Conservation (phyloP, 2,797 vertebrate genomes). For the Myotis myotis region DNA sequence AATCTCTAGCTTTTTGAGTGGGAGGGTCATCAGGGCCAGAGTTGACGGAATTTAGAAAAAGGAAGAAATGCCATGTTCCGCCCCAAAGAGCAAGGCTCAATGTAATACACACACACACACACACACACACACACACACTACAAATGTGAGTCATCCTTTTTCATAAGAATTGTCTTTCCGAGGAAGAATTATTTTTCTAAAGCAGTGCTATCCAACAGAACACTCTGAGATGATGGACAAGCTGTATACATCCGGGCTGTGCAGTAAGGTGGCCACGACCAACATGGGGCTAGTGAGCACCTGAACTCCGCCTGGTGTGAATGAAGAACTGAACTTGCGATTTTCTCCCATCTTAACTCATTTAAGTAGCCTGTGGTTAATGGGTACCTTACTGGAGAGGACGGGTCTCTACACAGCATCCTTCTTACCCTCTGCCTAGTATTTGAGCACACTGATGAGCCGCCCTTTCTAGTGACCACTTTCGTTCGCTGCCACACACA, state of each 20-base stretch:
- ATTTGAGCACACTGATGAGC: background rate
- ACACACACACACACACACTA: background rate
- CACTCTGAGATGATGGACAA: background rate
- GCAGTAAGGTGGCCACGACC: background rate
- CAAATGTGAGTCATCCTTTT: background rate
- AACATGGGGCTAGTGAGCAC: background rate
- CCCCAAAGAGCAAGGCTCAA: background rate
- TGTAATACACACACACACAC: background rate
- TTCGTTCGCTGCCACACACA: background rate
- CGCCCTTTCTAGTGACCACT: background rate
- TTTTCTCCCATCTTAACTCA: background rate
- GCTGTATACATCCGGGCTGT: background rate
- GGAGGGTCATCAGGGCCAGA: background rate
- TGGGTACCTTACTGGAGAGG: background rate
- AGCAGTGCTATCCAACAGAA: background rate
- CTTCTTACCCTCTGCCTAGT: background rate
- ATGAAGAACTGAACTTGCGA: background rate
- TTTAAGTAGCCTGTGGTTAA: background rate
- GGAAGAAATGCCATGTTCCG: background rate
- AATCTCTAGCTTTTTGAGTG: background rate
- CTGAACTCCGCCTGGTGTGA: background rate
- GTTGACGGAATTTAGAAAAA: background rate
- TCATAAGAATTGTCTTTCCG: background rate
- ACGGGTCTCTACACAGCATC: background rate
- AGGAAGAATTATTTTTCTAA: background rate